Conservation (phyloP, 2,797 vertebrate species). For the Mus caroli region DNA sequence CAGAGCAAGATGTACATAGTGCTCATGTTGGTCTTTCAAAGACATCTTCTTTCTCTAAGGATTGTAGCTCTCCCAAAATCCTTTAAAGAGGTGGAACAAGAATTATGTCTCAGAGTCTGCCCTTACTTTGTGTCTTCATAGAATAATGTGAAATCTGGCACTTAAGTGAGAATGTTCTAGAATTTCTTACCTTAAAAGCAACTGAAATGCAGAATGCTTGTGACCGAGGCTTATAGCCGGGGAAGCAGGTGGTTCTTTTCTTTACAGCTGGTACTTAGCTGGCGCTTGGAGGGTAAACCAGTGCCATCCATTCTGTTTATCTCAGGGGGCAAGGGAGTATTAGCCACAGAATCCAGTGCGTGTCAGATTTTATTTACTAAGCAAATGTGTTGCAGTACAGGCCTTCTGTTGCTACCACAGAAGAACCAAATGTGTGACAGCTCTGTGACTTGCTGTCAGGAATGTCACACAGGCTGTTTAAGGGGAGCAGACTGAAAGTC, state of each 20-base stretch:
- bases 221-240: constrained; percentile 22
- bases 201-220: not conserved
- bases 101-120: not conserved
- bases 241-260: not conserved
- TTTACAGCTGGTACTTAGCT: not conserved
- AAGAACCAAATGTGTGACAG: not conserved
- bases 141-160: constrained; percentile 47
- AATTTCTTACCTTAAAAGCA: constrained; percentile 21
- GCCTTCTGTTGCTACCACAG: not conserved
- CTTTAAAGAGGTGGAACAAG: not conserved
- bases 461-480: not conserved
- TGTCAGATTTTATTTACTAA: not conserved
- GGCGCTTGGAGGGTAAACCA: not conserved
- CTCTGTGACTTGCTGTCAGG: not conserved
- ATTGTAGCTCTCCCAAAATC: not conserved
- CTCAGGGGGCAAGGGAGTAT: not conserved
- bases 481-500: not conserved
- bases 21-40: constrained; percentile 18
- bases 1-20: not conserved
- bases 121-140: not conserved
- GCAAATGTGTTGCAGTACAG: not conserved
- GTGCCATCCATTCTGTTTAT: not conserved
- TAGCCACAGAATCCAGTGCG: not conserved
- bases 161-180: constrained; percentile 18
- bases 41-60: not conserved